Base-by-base conservation (phyloP, 35 echinoderm and acorn worm species). In the Ophiothrix spiculata region DNA sequence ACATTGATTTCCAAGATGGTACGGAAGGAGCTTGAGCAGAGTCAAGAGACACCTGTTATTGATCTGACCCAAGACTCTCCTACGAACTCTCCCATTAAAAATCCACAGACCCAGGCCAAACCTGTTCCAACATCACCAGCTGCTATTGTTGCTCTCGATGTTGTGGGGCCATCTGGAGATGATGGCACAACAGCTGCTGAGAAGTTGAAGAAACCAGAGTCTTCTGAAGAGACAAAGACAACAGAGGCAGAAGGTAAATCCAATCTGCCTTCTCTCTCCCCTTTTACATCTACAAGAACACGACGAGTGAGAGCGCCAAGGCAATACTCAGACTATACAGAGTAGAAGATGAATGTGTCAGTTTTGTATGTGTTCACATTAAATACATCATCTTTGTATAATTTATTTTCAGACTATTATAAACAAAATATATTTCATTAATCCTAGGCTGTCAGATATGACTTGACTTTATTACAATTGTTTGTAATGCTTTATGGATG, bases 321-420 rank as follows among this genome's bases (percentile, higher is more conserved):
- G 36, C 87, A 92, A 38, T 82, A 92, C 14, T 93, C 87, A 10
- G 93, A 95, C 75, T 95, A 91, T 39, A 91, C 89, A 31, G 94
- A 97, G 74, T 90, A 64, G 84, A 64, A n/a, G 23, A 35, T 39
- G 35, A 39, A 39, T 23, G 36, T 74, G 64, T 74, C 4, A 12
- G 33, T 74, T 15, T n/a, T n/a, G n/a, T n/a, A n/a, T n/a, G n/a
- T n/a, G n/a, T n/a, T n/a, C n/a, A n/a, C n/a, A n/a, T n/a, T n/a
- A n/a, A n/a, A n/a, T n/a, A n/a, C n/a, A n/a, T n/a, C n/a, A n/a
- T n/a, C n/a, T n/a, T n/a, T n/a, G n/a, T n/a, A n/a, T n/a, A n/a
- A n/a, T n/a, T n/a, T n/a, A n/a, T n/a, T n/a, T n/a, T n/a, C n/a
- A n/a, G n/a, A n/a, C n/a, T n/a, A n/a, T n/a, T n/a, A n/a, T n/a